phyloP scores from a whole-genome alignment of 2,797 vertebrate genomes.

The Acanthis flammea region DNA sequence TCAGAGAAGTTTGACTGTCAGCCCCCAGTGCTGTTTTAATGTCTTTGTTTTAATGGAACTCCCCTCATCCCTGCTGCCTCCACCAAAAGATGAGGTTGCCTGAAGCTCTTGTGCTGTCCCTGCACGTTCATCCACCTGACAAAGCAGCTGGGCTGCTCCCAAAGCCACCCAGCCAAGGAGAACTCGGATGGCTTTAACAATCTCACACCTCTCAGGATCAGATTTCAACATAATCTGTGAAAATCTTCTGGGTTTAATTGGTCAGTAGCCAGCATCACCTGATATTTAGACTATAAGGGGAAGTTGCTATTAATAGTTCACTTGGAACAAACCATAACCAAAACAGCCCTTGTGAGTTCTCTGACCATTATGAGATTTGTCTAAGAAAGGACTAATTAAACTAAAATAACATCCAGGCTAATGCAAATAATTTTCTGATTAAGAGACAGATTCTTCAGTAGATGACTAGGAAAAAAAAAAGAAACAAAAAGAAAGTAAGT shows the following conservation, averaged over 20 bases:
- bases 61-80: neutral
- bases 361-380: neutral
- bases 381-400: neutral
- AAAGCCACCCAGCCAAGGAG: accelerated
- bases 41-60: neutral
- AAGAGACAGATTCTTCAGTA: neutral
- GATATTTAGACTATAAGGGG: neutral
- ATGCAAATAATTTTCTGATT: neutral
- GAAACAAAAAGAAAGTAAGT: too few relatives aligned
- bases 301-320: neutral
- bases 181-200: neutral
- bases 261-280: neutral
- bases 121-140: neutral
- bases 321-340: neutral
- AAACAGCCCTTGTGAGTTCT: neutral
- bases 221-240: neutral
- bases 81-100: accelerated
- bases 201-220: neutral
- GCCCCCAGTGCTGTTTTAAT: too few relatives aligned
- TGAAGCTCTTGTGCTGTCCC: neutral
- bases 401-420: neutral
- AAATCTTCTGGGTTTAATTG: neutral
- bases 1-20: neutral
- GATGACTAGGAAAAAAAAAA: neutral
- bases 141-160: neutral